Percentiles rank a stretch among this genome's conserved stretches.
These are phyloP conservation scores for Notechis scutatus DNA, from an alignment of 2,113 vertebrate species.

Conservation along the genomic window DNA sequence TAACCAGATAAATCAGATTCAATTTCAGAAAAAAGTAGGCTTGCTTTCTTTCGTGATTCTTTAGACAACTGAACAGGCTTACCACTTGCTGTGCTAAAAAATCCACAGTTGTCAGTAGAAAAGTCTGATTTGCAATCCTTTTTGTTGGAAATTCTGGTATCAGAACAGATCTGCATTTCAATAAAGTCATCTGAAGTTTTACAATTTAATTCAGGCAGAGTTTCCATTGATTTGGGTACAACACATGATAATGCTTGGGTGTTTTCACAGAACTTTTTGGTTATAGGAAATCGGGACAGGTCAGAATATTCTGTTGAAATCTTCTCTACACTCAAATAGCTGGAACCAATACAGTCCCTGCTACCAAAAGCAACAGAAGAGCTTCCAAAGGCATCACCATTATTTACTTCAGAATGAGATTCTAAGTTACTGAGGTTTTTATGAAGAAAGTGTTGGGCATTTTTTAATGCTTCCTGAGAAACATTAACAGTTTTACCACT, in stretches of 20 bases:
- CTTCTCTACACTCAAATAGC: neutral
- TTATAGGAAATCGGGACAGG: neutral
- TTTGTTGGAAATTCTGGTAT: constrained; percentile 11
- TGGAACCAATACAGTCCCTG: neutral
- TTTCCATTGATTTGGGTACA: constrained; percentile 16
- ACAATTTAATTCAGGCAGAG: constrained; percentile 32
- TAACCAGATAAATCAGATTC: constrained; percentile 41
- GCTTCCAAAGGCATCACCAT: constrained; percentile 16
- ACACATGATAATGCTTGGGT: constrained; percentile 2
- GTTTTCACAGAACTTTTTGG: constrained; percentile 16
- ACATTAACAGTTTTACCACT: constrained; percentile 60
- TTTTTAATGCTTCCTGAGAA: constrained; percentile 53
- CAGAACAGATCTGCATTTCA: constrained; percentile 27
- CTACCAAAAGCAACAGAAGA: neutral
- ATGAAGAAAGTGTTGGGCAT: constrained; percentile 48
- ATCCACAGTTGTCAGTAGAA: constrained; percentile 36
- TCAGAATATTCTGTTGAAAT: constrained; percentile 6
- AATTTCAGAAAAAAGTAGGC: constrained; percentile 75
- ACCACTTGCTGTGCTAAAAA: constrained; percentile 83
- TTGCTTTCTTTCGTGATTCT: constrained; percentile 75
- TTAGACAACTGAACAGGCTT: constrained; percentile 77
- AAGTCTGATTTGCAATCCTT: neutral
- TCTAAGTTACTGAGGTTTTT: constrained; percentile 29
- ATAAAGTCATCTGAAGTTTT: neutral
- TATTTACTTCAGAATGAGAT: constrained; percentile 27